Evolutionary conservation across 53 echinoderm and acorn worm genomes (phyloP).

Genomic region (Holothuria scabra): DNA sequence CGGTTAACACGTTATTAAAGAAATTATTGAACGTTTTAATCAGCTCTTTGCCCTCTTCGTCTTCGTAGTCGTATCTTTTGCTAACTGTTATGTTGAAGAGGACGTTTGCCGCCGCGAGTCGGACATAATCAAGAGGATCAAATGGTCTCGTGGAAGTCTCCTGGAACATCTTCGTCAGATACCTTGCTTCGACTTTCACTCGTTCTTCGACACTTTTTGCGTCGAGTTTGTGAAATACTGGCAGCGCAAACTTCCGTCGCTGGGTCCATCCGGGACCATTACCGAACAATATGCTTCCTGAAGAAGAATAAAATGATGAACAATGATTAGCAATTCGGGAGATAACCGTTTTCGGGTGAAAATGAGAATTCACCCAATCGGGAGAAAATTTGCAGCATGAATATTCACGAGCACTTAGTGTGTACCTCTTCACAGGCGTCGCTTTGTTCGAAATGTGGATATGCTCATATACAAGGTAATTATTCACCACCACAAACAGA

Average conservation of each 20-base stretch:
- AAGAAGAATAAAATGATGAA: background rate
- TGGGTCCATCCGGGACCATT: constrained; percentile 70
- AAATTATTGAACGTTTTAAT: constrained; percentile 41
- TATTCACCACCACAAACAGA: too few relatives aligned
- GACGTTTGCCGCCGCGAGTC: constrained; percentile 65
- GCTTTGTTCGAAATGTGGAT: too few relatives aligned
- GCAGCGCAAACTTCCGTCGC: constrained; percentile 72
- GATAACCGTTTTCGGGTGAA: too few relatives aligned
- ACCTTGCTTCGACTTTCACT: constrained; percentile 70
- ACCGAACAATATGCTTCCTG: constrained; percentile 74
- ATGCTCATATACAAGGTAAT: too few relatives aligned
- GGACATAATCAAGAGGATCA: constrained; percentile 45
- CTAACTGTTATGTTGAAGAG: constrained; percentile 72
- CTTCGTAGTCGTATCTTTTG: constrained; percentile 50
- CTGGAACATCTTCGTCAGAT: constrained; percentile 45
- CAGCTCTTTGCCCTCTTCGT: constrained; percentile 38
- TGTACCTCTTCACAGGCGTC: too few relatives aligned
- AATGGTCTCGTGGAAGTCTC: constrained; percentile 38
- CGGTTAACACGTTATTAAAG: constrained; percentile 49
- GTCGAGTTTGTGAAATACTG: constrained; percentile 72
- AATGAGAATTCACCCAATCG: too few relatives aligned
- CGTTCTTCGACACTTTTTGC: constrained; percentile 65
- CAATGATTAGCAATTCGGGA: too few relatives aligned
- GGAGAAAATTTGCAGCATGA: too few relatives aligned
- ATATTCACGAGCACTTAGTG: too few relatives aligned